Evolutionary conservation across 2,113 vertebrate genomes (phyloP), one percentile per base, ranked within the genome.

Genomic region (Zapornia atra): DNA sequence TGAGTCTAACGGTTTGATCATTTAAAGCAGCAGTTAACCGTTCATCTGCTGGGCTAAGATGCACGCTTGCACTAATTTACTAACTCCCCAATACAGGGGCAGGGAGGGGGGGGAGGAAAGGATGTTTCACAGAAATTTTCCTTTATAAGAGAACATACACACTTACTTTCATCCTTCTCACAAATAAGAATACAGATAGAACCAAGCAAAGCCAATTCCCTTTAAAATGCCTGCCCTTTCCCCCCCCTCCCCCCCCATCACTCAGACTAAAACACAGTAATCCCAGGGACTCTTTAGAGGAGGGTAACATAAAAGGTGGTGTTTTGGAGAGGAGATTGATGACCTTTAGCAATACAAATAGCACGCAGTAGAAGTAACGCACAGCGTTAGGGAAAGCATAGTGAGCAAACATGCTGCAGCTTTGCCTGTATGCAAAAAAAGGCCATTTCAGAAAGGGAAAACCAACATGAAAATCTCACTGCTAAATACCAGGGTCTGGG

Each of bases 91-190:
- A 63, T 8, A 68, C 15, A 36, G 24, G 51, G 38, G 5, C 4
- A 81, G 33, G 12, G 1, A 34, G 2, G 20, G 1, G n/a, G 31
- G 19, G 26, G 19, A 11, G 29, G 5, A 14, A 6, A 38, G 5
- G 7, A 31, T 7, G 29, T 31, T 50, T 73, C 29, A 54, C 19
- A 29, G n/a, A 4, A 4, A 3, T 48, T 56, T 92, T 48, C 31
- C 46, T 50, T 56, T 33, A 65, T 53, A 72, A 46, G 46, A 46
- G 11, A 34, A 42, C 5, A 54, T 3, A 15, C 12, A 29, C 15
- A 3, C 12, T 21, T 51, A 18, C 14, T 82, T 82, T 44, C 50
- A 16, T 44, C 36, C 42, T 57, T 40, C 20, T 31, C 34, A 38
- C 33, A 63, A 42, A 8, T 18, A 36, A 82, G 21, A 65, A 36